Conservation (phyloP, 35 echinoderm and acorn worm species). For the Strongylocentrotus purpuratus region DNA sequence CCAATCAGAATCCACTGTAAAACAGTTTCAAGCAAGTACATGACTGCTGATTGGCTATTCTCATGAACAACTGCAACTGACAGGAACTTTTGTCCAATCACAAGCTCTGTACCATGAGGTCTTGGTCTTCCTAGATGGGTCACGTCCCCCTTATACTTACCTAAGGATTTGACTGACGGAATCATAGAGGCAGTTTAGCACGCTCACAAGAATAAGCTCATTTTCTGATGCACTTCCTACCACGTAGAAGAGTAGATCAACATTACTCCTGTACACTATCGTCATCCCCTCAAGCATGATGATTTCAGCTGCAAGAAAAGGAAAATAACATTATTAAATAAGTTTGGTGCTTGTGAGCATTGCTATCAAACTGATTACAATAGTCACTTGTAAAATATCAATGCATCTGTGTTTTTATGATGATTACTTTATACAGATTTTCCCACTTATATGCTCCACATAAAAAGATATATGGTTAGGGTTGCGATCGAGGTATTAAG, state of each 20-base stretch:
- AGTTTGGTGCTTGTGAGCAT: too few relatives aligned
- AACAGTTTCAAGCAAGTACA: neutral
- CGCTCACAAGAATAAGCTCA: constrained; percentile 92
- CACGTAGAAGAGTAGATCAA: constrained; percentile 97
- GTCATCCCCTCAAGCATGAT: constrained; percentile 98
- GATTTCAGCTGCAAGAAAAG: constrained; percentile 88
- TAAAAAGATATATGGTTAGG: too few relatives aligned
- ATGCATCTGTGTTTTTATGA: too few relatives aligned
- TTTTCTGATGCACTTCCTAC: constrained; percentile 92
- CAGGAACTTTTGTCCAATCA: neutral
- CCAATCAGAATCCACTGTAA: neutral
- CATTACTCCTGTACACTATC: constrained; percentile 96
- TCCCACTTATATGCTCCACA: too few relatives aligned
- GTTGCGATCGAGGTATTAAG: too few relatives aligned
- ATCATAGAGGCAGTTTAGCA: constrained; percentile 93
- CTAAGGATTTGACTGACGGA: constrained; percentile 92
- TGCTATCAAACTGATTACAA: too few relatives aligned
- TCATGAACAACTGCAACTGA: neutral
- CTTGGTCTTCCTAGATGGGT: neutral
- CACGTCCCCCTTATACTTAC: constrained; percentile 47
- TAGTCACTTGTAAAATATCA: too few relatives aligned
- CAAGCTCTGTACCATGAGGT: neutral
- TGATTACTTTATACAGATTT: too few relatives aligned
- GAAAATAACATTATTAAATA: too few relatives aligned
- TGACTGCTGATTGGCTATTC: neutral